Evolutionary conservation across 2,888 invertebrate species (phyloP).

Genomic region (Sisyra terminalis): DNA sequence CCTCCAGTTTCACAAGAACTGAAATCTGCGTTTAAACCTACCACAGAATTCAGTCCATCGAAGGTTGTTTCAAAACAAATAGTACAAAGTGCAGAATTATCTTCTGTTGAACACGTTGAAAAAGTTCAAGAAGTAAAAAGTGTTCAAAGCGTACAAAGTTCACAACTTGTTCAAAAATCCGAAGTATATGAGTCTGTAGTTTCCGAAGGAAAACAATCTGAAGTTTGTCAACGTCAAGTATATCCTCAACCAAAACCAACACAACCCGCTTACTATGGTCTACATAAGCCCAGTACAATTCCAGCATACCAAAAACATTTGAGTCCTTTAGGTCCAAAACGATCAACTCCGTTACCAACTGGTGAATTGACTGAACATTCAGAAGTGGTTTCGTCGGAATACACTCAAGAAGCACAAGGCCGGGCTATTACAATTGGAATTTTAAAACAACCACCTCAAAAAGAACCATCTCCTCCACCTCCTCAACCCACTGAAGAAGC

Average conservation of each 20-base stretch:
- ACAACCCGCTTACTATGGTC: constrained; percentile 22
- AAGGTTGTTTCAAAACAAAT: constrained; percentile 5
- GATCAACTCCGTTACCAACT: not conserved
- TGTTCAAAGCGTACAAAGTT: not conserved
- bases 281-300: constrained; percentile 39
- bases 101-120: not conserved
- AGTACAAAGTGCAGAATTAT: not conserved
- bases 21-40: constrained; percentile 21
- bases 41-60: constrained; percentile 2
- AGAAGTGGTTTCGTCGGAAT: not conserved
- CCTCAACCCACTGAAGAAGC: not conserved
- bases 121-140: not conserved
- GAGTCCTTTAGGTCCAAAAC: constrained; percentile 9
- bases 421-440: too few species aligned
- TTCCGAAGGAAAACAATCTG: constrained; percentile 6
- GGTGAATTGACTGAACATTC: not conserved
- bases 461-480: not conserved
- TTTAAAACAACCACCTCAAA: too few species aligned
- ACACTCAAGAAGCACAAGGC: not conserved
- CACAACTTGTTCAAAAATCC: not conserved
- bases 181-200: not conserved
- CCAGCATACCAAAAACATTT: constrained; percentile 43
- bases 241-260: constrained; percentile 16
- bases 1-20: constrained; percentile 28
- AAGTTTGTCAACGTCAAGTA: constrained; percentile 11